Evolutionary conservation across 1,140 invertebrate species (phyloP), one percentile per base, ranked within the genome.

Genomic region (Pseudoatta argentina): DNA sequence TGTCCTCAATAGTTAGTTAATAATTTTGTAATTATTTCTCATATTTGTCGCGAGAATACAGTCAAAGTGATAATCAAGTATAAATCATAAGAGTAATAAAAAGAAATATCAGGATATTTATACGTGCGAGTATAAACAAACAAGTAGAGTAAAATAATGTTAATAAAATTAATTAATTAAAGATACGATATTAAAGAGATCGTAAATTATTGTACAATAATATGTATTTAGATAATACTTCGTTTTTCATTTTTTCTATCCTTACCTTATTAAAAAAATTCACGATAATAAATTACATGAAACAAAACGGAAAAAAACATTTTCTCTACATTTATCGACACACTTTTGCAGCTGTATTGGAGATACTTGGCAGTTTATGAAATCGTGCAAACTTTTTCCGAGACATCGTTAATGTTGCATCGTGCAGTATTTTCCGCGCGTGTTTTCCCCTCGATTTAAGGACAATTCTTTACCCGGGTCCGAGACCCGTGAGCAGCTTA

Each of bases 391-490:
- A 57, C 30, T 72, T 81, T 44, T 57, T 51, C 30, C 30, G 76
- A 39, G 78, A 81, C 51, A 81, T 44, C 34, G 21, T 72, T 81
- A 72, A 44, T 39, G 48, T 71, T 55, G 64, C 77, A 48, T 44
- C 16, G 12, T n/a, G 27, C 24, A 39, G 77, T 81, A 71, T 81
- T 81, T 81, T 57, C 8, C 44, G 66, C 64, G 51, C 10, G 48
- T 34, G 67, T 55, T 55, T 81, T 57, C 18, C 51, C 21, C 66
- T 72, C 78, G 78, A 81, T 81, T 57, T 72, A 71, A 81, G 51
- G 51, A 81, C 78, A 81, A 81, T 79, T 79, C 76, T 79, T 67
- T 66, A 18, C 24, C 76, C 10, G 76, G 24, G 59, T 57, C 76
- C 76, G 61, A 59, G 44, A 27, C 44, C 44, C 61, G 51, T 53